These are phyloP conservation scores for Pseudolaguvia tuberculata DNA, from an alignment of 2,113 vertebrate species.

Conservation along the genomic window DNA sequence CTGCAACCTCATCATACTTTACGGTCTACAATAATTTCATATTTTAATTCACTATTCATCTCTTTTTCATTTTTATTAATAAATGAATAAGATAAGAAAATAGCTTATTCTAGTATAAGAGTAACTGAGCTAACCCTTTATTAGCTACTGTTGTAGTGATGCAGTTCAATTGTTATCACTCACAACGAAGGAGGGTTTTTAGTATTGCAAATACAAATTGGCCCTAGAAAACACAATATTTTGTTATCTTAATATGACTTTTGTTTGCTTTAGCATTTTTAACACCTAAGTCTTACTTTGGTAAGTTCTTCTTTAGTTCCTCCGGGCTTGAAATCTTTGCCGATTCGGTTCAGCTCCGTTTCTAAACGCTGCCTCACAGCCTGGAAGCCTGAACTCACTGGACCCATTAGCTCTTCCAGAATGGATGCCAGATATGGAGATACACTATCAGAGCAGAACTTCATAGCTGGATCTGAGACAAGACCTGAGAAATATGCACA, in stretches of 20 bases:
- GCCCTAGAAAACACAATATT: background rate
- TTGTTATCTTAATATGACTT: background rate
- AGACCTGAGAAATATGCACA: slow-evolving; percentile 60
- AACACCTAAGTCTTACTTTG: slow-evolving; percentile 62
- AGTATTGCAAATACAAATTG: no score
- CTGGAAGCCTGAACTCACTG: slow-evolving; percentile 75
- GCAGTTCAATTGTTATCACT: background rate
- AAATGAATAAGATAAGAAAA: background rate
- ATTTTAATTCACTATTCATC: background rate
- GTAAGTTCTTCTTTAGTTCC: slow-evolving; percentile 61
- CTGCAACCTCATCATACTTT: background rate
- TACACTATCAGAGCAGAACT: slow-evolving; percentile 71
- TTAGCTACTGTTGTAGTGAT: background rate
- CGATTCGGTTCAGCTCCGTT: slow-evolving; percentile 72
- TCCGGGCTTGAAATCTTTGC: slow-evolving; percentile 65
- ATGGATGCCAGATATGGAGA: slow-evolving; percentile 80
- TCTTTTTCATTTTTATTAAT: background rate
- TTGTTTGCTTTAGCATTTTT: background rate
- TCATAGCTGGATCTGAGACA: slow-evolving; percentile 71
- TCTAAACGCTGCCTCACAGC: slow-evolving; percentile 75
- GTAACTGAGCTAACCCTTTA: background rate
- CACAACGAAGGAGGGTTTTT: background rate
- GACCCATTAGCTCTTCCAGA: slow-evolving; percentile 82
- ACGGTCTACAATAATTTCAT: background rate
- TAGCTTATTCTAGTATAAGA: background rate